Conservation (phyloP, 2,888 invertebrate genomes). For the Himalopsyche japonica region DNA sequence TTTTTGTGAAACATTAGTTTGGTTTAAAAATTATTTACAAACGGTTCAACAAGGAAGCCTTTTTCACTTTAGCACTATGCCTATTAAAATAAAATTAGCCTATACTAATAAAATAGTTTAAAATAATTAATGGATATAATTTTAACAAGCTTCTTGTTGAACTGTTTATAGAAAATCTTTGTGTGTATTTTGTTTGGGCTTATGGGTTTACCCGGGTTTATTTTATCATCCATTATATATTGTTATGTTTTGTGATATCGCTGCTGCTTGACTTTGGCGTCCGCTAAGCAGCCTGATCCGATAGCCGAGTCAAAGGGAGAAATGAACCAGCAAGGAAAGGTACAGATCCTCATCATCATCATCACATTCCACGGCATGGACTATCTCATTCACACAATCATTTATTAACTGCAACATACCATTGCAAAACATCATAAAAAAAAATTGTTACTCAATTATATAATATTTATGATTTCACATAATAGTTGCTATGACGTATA, state of each 20-base stretch:
- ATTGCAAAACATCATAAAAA: not conserved
- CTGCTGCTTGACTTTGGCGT: constrained; percentile 7
- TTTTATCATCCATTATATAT: not conserved
- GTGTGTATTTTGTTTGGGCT: not conserved
- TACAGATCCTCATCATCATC: constrained; percentile 6
- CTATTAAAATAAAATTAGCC: no score
- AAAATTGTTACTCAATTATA: no score
- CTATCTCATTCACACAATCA: not conserved
- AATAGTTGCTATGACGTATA: not conserved
- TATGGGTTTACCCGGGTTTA: not conserved
- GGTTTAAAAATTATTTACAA: no score
- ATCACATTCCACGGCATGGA: not conserved
- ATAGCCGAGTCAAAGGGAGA: constrained; percentile 26
- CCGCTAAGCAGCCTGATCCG: constrained; percentile 32
- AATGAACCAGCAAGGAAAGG: constrained; percentile 15
- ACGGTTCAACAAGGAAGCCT: no score
- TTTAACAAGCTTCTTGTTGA: not conserved
- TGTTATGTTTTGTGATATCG: not conserved
- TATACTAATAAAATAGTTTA: not conserved
- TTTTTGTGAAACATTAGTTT: no score
- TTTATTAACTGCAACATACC: not conserved
- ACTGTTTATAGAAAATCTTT: not conserved
- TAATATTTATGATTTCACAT: no score
- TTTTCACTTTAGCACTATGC: no score
- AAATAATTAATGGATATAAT: not conserved